These are phyloP conservation scores for Zootoca vivipara DNA, from an alignment of 2,113 vertebrate genomes.

Conservation along the genomic window DNA sequence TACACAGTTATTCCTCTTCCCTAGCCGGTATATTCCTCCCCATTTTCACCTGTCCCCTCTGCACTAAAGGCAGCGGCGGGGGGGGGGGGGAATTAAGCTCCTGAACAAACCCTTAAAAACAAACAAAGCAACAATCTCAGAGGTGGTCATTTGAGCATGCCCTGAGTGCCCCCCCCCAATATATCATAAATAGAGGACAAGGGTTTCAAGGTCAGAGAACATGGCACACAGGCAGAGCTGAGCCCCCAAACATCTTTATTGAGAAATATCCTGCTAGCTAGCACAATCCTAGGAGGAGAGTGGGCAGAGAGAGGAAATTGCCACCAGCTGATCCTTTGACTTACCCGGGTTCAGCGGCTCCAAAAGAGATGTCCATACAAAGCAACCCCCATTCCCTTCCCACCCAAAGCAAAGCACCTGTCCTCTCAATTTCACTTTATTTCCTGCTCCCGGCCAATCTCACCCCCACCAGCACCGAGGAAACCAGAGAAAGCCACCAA, in stretches of 20 bases:
- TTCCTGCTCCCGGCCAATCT: background rate
- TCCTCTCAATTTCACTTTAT: background rate
- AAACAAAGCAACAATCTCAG: background rate
- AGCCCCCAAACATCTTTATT: too few relatives aligned
- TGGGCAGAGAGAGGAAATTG: too few relatives aligned
- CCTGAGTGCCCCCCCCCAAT: background rate
- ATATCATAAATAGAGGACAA: background rate
- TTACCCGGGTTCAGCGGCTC: background rate
- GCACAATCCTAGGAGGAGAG: background rate
- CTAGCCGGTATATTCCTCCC: background rate
- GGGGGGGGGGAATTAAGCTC: background rate
- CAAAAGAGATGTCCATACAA: background rate
- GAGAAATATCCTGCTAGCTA: background rate
- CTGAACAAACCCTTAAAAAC: too few relatives aligned
- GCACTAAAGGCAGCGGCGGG: too few relatives aligned
- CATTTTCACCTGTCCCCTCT: background rate
- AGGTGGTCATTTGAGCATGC: background rate
- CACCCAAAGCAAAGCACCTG: background rate
- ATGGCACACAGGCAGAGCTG: background rate
- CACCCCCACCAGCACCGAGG: background rate
- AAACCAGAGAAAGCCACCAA: slow-evolving; percentile 2
- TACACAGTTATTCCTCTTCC: background rate
- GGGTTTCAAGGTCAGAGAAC: background rate
- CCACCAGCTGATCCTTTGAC: background rate
- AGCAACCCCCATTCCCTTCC: background rate